Base-by-base conservation (phyloP, 2,888 invertebrate genomes). In the Schrankia costaestrigalis region DNA sequence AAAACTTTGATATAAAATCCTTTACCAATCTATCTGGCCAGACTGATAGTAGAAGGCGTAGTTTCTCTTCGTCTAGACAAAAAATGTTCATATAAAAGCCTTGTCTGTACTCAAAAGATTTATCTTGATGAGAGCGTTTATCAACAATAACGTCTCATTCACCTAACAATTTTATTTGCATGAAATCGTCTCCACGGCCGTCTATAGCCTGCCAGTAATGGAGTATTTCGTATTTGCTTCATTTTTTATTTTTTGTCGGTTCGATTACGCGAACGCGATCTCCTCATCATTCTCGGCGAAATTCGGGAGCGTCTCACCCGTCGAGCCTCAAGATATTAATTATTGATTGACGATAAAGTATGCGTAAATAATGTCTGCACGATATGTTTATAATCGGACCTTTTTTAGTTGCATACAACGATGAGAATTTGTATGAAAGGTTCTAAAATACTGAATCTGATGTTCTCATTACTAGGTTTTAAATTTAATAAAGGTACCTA, bases 191-290 rank as follows among this genome's bases (percentile, higher is more conserved):
- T 86, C 85, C 62, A 82, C 52, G 34, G 70, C 37, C 41, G 56
- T 37, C 71, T 54, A 37, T 71, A 53, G 55, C 48, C 64, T 46
- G 63, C 60, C 69, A 56, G 84, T 86, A 86, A 87, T 86, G 85
- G 80, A 84, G 85, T 84, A 86, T 85, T 87, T 85, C 83, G 84
- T 86, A 86, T 87, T 87, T 87, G 84, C 73, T 80, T 87, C 85
- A 84, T 84, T 87, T 85, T 86, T 86, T 77, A 80, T 79, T 87
- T 87, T 87, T 86, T 86, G 83, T 62, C 66, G 69, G 79, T 80
- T 84, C 86, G 86, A 86, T 87, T 87, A 87, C 87, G 73, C 82
- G 87, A 84, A 86, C 83, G 83, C 86, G 86, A 85, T 83, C 81
- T 77, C 73, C 73, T 72, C 81, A 78, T 81, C 81, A 77, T 80